These are phyloP conservation scores for Ceyx cyanopectus DNA, from an alignment of 2,113 vertebrate species.

Conservation along the genomic window DNA sequence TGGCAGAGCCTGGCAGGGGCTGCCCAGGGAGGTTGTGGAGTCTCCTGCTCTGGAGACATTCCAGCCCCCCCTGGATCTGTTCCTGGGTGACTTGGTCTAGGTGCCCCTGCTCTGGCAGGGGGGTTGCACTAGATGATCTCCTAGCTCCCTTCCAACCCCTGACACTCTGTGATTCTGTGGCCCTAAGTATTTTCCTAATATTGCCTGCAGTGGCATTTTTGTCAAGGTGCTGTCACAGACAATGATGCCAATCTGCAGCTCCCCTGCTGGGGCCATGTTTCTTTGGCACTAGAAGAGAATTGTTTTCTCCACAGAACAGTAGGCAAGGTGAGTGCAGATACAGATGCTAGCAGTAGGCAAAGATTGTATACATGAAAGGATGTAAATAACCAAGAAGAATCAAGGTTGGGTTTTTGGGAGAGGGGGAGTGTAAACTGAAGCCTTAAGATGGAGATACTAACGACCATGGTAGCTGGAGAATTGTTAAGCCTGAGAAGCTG, in stretches of 20 bases:
- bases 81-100: too few species aligned
- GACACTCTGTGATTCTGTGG: too few species aligned
- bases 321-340: not conserved
- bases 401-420: not conserved
- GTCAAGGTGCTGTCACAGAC: not conserved
- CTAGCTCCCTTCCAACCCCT: too few species aligned
- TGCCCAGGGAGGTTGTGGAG: too few species aligned
- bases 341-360: not conserved
- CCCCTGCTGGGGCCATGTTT: not conserved
- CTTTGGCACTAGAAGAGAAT: not conserved
- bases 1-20: too few species aligned
- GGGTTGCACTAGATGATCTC: too few species aligned
- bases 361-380: not conserved
- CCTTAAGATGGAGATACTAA: not conserved
- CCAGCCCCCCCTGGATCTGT: too few species aligned
- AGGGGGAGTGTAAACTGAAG: not conserved
- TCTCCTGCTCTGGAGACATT: too few species aligned
- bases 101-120: too few species aligned
- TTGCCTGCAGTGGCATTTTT: not conserved
- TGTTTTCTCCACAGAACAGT: not conserved
- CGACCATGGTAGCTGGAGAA: not conserved
- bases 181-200: not conserved
- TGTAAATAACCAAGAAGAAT: not conserved
- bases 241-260: not conserved
- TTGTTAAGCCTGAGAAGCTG: not conserved